These are phyloP conservation scores for Liolophura sinensis DNA, from an alignment of 1,140 invertebrate genomes.

Conservation along the genomic window DNA sequence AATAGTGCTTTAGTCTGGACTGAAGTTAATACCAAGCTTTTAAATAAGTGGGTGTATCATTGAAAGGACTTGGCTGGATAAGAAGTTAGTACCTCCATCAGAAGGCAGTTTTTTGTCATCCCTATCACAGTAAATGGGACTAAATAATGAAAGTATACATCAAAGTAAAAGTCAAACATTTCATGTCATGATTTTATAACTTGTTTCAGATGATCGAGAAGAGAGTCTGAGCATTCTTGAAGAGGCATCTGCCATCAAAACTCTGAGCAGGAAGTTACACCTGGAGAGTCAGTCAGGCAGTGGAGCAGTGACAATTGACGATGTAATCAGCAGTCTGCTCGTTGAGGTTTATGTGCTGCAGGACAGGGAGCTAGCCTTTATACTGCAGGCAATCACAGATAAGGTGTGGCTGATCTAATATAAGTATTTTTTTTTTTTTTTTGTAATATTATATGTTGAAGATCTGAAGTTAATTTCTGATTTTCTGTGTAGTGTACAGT, in stretches of 20 bases:
- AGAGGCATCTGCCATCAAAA: constrained; percentile 44
- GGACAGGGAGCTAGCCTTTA: constrained; percentile 36
- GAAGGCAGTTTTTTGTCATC: too few relatives aligned
- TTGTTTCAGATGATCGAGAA: constrained; percentile 33
- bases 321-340: constrained; percentile 27
- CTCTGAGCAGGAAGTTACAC: constrained; percentile 21
- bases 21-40: too few relatives aligned
- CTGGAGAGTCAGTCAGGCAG: constrained; percentile 5
- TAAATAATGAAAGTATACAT: too few relatives aligned
- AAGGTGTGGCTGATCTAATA: constrained; percentile 21
- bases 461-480: too few relatives aligned
- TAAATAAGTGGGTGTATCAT: too few relatives aligned
- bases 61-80: too few relatives aligned
- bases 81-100: too few relatives aligned
- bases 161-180: too few relatives aligned
- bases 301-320: constrained; percentile 23
- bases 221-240: constrained; percentile 44
- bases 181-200: neutral
- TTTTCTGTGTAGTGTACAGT: too few relatives aligned
- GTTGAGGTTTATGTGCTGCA: constrained; percentile 44
- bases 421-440: neutral
- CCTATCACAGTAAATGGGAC: neutral
- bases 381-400: constrained; percentile 27
- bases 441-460: neutral
- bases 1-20: too few relatives aligned